These are phyloP conservation scores for Saimiri boliviensis DNA, from an alignment of 2,113 vertebrate genomes.

Conservation along the genomic window DNA sequence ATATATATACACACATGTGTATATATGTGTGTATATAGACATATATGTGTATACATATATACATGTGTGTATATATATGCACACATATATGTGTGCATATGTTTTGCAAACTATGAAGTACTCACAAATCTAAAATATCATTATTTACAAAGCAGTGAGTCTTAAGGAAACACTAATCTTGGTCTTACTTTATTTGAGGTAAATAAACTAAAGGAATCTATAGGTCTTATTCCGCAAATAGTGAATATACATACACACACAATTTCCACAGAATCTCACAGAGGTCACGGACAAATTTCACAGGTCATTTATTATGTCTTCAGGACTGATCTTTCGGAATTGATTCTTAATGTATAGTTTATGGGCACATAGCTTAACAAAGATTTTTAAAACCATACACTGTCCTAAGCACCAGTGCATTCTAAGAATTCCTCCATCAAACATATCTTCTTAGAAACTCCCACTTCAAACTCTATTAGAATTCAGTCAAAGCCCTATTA, in stretches of 20 bases:
- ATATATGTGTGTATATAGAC: not conserved
- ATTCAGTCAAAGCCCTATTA: not conserved
- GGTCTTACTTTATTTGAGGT: not conserved
- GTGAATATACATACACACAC: not conserved
- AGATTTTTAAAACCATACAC: not conserved
- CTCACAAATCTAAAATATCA: not conserved
- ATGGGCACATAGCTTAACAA: not conserved
- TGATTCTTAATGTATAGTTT: not conserved
- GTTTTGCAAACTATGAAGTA: not conserved
- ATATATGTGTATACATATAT: too few relatives aligned
- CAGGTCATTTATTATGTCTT: not conserved
- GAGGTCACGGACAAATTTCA: not conserved
- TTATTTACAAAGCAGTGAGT: not conserved
- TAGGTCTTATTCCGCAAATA: not conserved
- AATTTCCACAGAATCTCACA: not conserved
- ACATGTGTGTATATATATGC: not conserved
- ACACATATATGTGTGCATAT: accelerated
- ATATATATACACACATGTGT: not conserved
- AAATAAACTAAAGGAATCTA: not conserved
- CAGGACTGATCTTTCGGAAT: not conserved
- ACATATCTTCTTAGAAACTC: not conserved
- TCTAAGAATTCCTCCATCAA: not conserved
- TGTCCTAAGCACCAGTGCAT: not conserved
- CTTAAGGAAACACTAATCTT: not conserved
- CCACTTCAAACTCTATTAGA: not conserved